Percentiles rank a stretch among this genome's conserved stretches.
Evolutionary conservation across 2,113 vertebrate species (phyloP).

Genomic region (Clarias batrachus): DNA sequence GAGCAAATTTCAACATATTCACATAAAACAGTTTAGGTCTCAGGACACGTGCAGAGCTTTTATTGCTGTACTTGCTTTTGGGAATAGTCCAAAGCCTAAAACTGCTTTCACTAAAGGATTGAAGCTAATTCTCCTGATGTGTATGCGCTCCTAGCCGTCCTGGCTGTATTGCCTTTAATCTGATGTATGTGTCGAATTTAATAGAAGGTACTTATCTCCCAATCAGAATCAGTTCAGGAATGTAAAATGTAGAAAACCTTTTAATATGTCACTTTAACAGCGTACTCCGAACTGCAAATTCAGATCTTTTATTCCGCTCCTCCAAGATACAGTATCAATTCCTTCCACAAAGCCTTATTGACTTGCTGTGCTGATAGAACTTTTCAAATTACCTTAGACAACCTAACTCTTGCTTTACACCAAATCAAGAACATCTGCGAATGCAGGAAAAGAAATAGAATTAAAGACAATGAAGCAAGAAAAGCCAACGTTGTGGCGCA

Average conservation of each 20-base stretch:
- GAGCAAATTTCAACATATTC: constrained; percentile 10
- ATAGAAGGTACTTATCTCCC: background rate
- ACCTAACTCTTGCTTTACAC: background rate
- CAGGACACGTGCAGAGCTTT: background rate
- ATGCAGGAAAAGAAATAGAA: background rate
- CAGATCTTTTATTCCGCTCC: background rate
- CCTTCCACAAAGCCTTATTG: background rate
- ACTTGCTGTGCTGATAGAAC: background rate
- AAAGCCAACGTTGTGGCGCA: constrained; percentile 1
- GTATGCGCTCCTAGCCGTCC: background rate
- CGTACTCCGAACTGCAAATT: background rate
- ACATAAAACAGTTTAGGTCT: background rate
- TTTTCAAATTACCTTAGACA: constrained; percentile 32
- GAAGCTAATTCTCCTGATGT: background rate
- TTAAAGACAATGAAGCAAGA: constrained; percentile 25
- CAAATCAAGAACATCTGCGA: constrained; percentile 29
- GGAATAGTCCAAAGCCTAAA: background rate
- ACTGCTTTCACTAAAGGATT: constrained; percentile 6
- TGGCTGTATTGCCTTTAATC: background rate
- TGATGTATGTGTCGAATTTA: background rate
- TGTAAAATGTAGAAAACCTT: background rate
- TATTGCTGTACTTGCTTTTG: constrained; percentile 18
- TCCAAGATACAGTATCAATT: background rate
- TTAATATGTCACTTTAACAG: background rate
- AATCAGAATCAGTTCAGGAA: background rate